Base-by-base conservation (phyloP, 1,140 invertebrate genomes). In the Atta texana region DNA sequence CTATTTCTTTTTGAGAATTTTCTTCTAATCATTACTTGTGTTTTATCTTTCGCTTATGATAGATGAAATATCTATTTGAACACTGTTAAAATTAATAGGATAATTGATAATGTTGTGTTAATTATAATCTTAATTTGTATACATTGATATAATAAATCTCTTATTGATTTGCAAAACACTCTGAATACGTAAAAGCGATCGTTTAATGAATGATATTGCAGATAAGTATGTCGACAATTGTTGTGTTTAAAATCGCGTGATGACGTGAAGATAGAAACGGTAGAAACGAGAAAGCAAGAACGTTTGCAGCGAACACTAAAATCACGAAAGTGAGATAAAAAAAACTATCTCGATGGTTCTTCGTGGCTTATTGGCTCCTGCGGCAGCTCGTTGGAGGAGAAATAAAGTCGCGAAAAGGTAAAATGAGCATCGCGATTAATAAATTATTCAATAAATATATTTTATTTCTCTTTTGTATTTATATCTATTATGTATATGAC, bases 371-470 rank as follows among this genome's bases (percentile, higher is more conserved):
- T 69, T 91, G 61, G 88, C 86, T 71, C 90, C 90, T 61, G 86
- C 90, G 85, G 88, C 90, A 59, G 88, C 90, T 84, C 88, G 90
- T 78, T 91, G 90, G 90, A 89, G 81, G 31, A 88, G 90, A 71
- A 91, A 77, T 88, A 91, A 89, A 89, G 66, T 71, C n/a, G 57
- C 81, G 55, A 91, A 86, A 85, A 91, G 90, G 90, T 91, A 91
- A 72, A 89, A 75, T 57, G 68, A 64, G 78, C n/a, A 16, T 55
- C 31, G 64, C 76, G 44, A 82, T 21, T 68, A 64, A 68, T 28
- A 53, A 6, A 66, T 66, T 31, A 28, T n/a, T 72, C 57, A 39
- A 61, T 71, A 59, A 69, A 28, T 57, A 44, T 72, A 44, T 21
- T 72, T 31, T 34, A 21, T 69, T 28, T 3, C 24, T 53, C 1